phyloP scores from a whole-genome alignment of 2,888 invertebrate genomes.

The Leptopilina syphax region DNA sequence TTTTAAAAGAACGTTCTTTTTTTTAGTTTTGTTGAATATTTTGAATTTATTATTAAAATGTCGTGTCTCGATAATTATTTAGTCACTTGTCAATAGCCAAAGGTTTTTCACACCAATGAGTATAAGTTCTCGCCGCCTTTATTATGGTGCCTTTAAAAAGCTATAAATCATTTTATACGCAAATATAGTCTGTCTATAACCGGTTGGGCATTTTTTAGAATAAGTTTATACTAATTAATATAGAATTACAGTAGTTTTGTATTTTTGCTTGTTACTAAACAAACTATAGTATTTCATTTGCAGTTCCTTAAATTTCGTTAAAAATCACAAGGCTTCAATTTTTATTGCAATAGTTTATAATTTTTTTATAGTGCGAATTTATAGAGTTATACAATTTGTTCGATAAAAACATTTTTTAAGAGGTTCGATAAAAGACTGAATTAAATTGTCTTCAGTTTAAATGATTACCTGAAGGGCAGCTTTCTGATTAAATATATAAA shows the following conservation, averaged over 20 bases:
- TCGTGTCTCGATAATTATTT: too few relatives aligned
- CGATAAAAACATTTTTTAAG: background rate
- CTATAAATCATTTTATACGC: slow-evolving; percentile 24
- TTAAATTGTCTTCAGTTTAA: background rate
- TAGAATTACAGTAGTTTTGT: background rate
- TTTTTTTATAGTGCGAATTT: slow-evolving; percentile 2
- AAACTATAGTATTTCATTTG: slow-evolving; percentile 4
- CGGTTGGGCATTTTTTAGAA: slow-evolving; percentile 1
- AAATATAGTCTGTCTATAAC: background rate
- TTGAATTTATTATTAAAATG: too few relatives aligned
- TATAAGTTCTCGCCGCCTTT: background rate
- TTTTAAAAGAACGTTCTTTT: too few relatives aligned
- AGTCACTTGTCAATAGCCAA: too few relatives aligned
- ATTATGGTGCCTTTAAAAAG: background rate
- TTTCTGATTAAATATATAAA: background rate
- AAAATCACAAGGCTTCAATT: background rate
- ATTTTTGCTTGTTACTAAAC: slow-evolving; percentile 14
- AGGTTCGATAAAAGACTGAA: background rate
- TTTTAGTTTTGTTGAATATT: too few relatives aligned
- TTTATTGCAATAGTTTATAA: background rate
- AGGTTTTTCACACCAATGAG: background rate
- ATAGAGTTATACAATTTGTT: slow-evolving; percentile 1
- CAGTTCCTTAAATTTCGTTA: background rate
- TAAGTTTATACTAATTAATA: slow-evolving; percentile 23
- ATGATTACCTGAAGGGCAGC: background rate